A percentile compares a stretch with the other conserved stretches of the same genome.
Conservation (phyloP, 2,113 vertebrate genomes). For the Megaceryle torquata region DNA sequence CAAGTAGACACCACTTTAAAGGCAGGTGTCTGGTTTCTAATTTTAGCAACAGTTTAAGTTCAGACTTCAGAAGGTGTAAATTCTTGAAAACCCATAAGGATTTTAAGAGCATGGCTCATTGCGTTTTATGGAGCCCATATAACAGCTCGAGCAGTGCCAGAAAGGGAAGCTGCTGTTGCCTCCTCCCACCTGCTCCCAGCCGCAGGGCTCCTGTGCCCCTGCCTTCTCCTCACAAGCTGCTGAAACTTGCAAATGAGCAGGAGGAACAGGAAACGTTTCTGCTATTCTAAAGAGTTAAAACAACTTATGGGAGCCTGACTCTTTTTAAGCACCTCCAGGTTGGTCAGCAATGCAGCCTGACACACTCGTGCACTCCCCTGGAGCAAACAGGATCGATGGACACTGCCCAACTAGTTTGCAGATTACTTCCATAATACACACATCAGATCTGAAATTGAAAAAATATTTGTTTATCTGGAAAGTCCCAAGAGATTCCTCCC, state of each 20-base stretch:
- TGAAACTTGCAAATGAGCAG: not conserved
- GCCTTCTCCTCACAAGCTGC: not conserved
- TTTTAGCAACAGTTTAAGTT: not conserved
- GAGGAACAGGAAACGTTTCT: not conserved
- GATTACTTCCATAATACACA: not conserved
- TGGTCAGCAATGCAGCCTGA: not conserved
- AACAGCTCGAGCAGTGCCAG: not conserved
- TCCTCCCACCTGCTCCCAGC: not conserved
- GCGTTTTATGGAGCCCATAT: not conserved
- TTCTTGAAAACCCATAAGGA: not conserved
- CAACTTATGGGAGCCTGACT: not conserved
- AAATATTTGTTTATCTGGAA: not conserved
- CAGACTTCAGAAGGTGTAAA: not conserved
- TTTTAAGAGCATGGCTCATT: not conserved
- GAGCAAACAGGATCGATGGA: not conserved
- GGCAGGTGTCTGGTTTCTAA: not conserved
- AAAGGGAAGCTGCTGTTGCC: not conserved
- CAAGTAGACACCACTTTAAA: not conserved
- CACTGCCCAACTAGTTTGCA: not conserved
- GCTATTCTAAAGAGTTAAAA: not conserved
- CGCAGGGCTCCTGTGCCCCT: not conserved
- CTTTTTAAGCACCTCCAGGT: not conserved
- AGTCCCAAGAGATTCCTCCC: not conserved
- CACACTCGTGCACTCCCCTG: accelerated
- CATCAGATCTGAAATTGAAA: not conserved